Percentiles rank a stretch among this genome's conserved stretches.
Conservation (phyloP, 2,113 vertebrate species). For the Talpa occidentalis region DNA sequence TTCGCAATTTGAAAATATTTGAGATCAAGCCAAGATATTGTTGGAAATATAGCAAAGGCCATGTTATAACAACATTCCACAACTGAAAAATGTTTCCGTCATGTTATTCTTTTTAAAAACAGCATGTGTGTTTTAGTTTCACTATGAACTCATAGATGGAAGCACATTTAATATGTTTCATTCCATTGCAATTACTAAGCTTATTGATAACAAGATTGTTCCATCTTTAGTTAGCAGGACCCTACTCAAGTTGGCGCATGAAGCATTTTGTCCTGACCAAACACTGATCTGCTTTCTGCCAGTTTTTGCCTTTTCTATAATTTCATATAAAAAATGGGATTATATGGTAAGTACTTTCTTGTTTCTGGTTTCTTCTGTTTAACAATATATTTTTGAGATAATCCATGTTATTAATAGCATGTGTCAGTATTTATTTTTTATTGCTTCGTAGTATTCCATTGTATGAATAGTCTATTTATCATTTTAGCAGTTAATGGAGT, state of each 20-base stretch:
- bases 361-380: slow-evolving; percentile 13
- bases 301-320: neutral
- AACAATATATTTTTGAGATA: neutral
- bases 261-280: neutral
- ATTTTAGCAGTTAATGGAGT: neutral
- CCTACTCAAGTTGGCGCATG: neutral
- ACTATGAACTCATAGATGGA: neutral
- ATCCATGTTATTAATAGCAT: neutral
- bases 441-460: neutral
- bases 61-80: neutral
- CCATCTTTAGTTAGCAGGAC: neutral
- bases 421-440: neutral
- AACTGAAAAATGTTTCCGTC: neutral
- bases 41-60: slow-evolving; percentile 3
- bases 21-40: neutral
- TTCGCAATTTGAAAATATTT: neutral
- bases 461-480: neutral
- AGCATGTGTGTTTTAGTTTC: neutral
- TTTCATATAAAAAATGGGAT: neutral
- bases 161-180: neutral
- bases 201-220: neutral
- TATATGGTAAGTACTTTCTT: neutral
- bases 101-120: neutral
- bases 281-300: neutral
- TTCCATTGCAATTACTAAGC: neutral